These are phyloP conservation scores for Terrapene triunguis DNA, from an alignment of 2,113 vertebrate species.

Conservation along the genomic window DNA sequence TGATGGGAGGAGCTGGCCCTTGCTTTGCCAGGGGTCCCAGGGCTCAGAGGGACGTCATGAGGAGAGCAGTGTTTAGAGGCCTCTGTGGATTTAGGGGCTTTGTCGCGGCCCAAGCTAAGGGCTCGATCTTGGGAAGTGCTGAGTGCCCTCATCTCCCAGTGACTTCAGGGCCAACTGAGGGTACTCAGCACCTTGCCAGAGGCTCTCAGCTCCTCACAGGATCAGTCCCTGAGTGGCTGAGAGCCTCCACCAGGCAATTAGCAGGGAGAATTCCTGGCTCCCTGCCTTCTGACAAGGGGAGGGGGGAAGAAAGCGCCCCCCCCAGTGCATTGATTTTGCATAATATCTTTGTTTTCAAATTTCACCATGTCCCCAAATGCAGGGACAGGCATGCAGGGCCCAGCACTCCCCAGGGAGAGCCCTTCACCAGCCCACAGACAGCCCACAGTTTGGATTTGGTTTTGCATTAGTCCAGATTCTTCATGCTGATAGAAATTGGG, in stretches of 20 bases:
- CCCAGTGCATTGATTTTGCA: not conserved
- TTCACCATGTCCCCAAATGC: not conserved
- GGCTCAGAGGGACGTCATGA: not conserved
- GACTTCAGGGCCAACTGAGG: not conserved
- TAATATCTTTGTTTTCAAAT: not conserved
- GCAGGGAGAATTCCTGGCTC: no score
- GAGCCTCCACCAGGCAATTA: no score
- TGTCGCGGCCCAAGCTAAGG: not conserved
- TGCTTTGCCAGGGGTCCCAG: conserved; percentile 37
- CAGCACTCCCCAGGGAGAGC: not conserved
- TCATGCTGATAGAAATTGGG: not conserved
- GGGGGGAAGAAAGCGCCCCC: no score
- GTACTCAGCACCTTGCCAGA: not conserved
- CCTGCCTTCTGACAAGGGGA: no score
- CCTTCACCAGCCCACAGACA: not conserved
- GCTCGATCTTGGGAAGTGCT: not conserved
- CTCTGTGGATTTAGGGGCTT: not conserved
- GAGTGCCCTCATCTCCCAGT: not conserved
- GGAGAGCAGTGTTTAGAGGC: no score
- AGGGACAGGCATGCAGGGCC: not conserved
- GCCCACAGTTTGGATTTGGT: not conserved
- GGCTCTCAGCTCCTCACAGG: no score
- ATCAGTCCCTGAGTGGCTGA: no score
- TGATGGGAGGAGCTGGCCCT: not conserved
- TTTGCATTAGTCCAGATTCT: not conserved